Evolutionary conservation across 2,888 invertebrate genomes (phyloP).

Genomic region (Drosophila formosana): DNA sequence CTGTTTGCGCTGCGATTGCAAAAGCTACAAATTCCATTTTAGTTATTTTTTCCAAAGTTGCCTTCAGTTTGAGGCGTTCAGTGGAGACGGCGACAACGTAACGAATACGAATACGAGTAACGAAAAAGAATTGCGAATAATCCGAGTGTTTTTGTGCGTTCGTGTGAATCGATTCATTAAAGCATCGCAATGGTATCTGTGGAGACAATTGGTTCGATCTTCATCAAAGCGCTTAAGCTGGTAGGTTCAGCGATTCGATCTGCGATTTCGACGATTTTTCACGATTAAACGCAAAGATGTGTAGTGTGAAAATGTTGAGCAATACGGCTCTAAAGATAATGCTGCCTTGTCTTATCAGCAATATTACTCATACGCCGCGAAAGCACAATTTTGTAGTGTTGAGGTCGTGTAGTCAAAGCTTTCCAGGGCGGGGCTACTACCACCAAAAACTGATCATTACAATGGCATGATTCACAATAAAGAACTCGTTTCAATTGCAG

Average conservation of each 20-base stretch:
- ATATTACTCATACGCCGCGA: conserved; percentile 64
- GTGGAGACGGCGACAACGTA: conserved; percentile 71
- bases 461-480: conserved; percentile 27
- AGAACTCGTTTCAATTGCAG: conserved; percentile 85
- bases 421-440: conserved; percentile 38
- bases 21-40: conserved; percentile 72
- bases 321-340: conserved; percentile 40
- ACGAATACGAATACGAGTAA: conserved; percentile 53
- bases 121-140: conserved; percentile 5
- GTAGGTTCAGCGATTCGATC: conserved; percentile 85
- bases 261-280: neutral
- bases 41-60: conserved; percentile 13
- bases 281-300: neutral
- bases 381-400: conserved; percentile 17
- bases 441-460: conserved; percentile 21
- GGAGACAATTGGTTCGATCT: conserved; percentile 92
- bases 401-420: conserved; percentile 38
- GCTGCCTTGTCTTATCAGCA: conserved; percentile 48
- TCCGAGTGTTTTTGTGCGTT: neutral
- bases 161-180: conserved; percentile 10
- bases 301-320: conserved; percentile 44
- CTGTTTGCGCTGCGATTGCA: conserved; percentile 59
- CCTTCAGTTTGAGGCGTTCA: conserved; percentile 61
- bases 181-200: conserved; percentile 90
- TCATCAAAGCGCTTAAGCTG: conserved; percentile 93